Evolutionary conservation across 2,888 invertebrate species (phyloP).

Genomic region (Agrotis ipsilon): DNA sequence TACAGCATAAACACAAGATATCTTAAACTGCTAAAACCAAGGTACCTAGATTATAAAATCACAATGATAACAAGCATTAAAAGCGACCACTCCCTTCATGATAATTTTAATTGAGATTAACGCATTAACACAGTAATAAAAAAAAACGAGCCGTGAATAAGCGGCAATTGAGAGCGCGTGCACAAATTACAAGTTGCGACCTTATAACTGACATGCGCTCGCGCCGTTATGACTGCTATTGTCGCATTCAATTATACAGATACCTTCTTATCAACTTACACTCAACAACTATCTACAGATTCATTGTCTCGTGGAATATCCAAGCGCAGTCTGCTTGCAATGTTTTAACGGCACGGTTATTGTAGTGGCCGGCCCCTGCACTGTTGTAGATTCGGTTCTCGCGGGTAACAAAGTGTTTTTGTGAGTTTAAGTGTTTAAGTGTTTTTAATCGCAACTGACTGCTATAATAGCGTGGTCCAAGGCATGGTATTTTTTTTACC

Average conservation of each 20-base stretch:
- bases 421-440: no score
- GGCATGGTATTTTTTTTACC: no score
- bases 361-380: no score
- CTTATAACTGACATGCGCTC: constrained; percentile 68
- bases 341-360: no score
- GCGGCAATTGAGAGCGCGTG: constrained; percentile 70
- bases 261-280: constrained; percentile 23
- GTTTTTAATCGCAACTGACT: no score
- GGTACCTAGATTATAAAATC: constrained; percentile 16
- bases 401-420: no score
- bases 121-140: constrained; percentile 60
- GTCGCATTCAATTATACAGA: constrained; percentile 41
- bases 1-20: neutral
- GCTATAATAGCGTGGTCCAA: no score
- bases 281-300: constrained; percentile 11
- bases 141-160: constrained; percentile 64
- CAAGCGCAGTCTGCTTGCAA: neutral
- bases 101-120: constrained; percentile 45
- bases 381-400: no score
- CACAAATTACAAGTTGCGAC: constrained; percentile 68
- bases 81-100: constrained; percentile 7
- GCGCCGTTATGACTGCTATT: constrained; percentile 50
- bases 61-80: neutral
- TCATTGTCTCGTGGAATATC: neutral
- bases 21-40: neutral